A percentile compares a stretch with the other conserved stretches of the same genome.
phyloP scores from a whole-genome alignment of 2,797 vertebrate genomes.

The Spinibarbus caldwelli region DNA sequence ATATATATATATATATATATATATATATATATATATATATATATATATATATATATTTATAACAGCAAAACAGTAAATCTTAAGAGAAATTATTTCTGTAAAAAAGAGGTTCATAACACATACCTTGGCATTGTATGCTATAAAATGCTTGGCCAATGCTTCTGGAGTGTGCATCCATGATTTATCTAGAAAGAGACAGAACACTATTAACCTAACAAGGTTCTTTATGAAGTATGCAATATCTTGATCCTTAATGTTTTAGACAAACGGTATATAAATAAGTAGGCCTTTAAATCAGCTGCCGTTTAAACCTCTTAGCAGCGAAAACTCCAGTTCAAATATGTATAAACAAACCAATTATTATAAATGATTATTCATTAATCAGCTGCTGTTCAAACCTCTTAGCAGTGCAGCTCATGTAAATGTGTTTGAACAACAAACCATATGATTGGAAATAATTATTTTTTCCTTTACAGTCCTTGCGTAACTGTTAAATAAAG shows the following conservation, averaged over 20 bases:
- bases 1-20: no score
- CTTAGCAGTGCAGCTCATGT: neutral
- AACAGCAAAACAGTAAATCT: neutral
- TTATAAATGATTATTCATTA: neutral
- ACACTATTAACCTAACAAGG: slow-evolving; percentile 38
- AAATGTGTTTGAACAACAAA: neutral
- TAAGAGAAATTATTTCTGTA: neutral
- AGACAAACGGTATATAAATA: slow-evolving; percentile 22
- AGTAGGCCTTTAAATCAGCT: neutral
- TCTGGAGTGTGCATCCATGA: slow-evolving; percentile 99
- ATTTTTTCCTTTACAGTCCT: neutral
- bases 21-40: no score
- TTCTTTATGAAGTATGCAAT: slow-evolving; percentile 30
- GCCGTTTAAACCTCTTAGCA: neutral
- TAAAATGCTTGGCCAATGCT: slow-evolving; percentile 96
- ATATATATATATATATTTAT: no score
- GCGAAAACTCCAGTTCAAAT: neutral
- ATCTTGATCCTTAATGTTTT: slow-evolving; percentile 1
- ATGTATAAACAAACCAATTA: neutral
- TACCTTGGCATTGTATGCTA: slow-evolving; percentile 97
- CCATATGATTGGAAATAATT: neutral
- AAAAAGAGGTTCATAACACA: slow-evolving; percentile 59
- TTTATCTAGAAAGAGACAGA: slow-evolving; percentile 85
- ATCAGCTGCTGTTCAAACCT: neutral
- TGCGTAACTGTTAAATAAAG: neutral